Evolutionary conservation across 2,888 invertebrate genomes (phyloP).

Genomic region (Dryobotodes eremita): DNA sequence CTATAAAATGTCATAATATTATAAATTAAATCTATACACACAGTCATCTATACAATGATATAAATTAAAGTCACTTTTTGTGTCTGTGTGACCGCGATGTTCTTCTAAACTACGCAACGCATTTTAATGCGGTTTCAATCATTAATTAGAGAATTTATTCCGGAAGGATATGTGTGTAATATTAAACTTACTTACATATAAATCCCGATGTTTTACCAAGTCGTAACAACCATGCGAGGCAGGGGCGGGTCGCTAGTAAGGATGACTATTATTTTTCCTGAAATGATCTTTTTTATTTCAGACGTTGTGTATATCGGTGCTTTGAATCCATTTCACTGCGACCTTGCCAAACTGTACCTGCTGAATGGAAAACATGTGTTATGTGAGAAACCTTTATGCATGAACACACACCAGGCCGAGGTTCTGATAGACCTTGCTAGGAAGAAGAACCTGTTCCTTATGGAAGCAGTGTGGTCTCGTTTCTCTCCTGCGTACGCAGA

Average conservation of each 20-base stretch:
- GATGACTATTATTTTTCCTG: background rate
- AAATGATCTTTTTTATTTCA: constrained; percentile 78
- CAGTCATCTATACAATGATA: no score
- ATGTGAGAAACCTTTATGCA: constrained; percentile 97
- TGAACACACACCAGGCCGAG: constrained; percentile 94
- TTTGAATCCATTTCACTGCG: constrained; percentile 94
- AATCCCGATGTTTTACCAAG: background rate
- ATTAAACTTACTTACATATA: no score
- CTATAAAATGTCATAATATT: no score
- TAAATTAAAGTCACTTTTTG: no score
- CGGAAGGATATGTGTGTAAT: background rate
- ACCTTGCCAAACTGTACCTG: constrained; percentile 93
- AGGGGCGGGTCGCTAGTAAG: background rate
- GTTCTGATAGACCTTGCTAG: constrained; percentile 93
- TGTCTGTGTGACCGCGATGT: no score
- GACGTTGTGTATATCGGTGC: constrained; percentile 96
- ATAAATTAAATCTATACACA: no score
- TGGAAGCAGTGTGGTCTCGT: constrained; percentile 97
- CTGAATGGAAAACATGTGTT: constrained; percentile 96
- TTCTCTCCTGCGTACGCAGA: constrained; percentile 94
- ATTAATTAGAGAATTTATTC: background rate
- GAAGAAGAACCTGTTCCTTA: constrained; percentile 93
- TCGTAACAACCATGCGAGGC: background rate
- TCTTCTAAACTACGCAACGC: no score
- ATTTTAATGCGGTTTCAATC: background rate